Evolutionary conservation across 2,113 vertebrate genomes (phyloP).

Genomic region (Sinocyclocheilus rhinocerous): DNA sequence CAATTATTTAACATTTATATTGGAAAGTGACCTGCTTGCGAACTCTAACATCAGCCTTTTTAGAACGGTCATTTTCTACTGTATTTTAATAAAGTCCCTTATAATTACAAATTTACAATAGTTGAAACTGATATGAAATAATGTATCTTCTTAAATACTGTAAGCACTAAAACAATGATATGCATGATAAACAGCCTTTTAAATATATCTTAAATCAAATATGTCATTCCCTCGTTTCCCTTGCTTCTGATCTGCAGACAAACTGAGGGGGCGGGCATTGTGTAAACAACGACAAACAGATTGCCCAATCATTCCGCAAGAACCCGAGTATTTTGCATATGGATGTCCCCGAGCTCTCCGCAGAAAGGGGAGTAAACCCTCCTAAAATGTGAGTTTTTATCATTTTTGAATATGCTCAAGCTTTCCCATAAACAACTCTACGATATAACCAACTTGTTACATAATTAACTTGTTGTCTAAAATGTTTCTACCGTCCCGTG

Average conservation of each 20-base stretch:
- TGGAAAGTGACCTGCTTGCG: not conserved
- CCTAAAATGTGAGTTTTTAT: not conserved
- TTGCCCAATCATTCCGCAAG: not conserved
- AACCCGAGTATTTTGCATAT: not conserved
- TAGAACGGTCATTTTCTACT: not conserved
- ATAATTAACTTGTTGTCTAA: not conserved
- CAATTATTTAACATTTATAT: not conserved
- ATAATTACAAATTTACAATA: not conserved
- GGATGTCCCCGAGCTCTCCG: not conserved
- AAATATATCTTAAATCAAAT: not conserved
- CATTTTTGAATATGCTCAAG: not conserved
- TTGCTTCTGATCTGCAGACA: not conserved
- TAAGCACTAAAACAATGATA: not conserved
- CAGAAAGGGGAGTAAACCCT: not conserved
- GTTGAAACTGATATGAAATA: not conserved
- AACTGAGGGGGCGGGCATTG: not conserved
- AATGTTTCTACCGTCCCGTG: not conserved
- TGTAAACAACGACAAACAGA: not conserved
- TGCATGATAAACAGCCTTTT: not conserved
- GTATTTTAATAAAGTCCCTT: not conserved
- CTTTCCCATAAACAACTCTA: not conserved
- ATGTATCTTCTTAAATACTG: not conserved
- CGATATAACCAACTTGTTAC: not conserved
- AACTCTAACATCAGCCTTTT: not conserved
- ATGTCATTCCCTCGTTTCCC: not conserved